Conservation (phyloP, 1,140 invertebrate species). For the Hylyphantes graminicola region DNA sequence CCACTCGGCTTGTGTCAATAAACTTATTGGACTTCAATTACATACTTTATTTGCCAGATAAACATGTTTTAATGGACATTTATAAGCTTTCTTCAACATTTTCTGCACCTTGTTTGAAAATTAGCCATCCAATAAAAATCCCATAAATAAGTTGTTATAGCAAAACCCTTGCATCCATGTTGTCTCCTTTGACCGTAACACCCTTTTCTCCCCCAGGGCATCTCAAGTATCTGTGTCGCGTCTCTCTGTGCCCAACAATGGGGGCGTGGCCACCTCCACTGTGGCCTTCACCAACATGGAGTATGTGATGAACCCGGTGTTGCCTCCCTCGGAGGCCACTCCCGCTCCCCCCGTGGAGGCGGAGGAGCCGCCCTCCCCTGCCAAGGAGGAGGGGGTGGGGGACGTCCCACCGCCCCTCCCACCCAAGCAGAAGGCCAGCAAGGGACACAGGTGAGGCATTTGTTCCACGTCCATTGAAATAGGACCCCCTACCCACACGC, state of each 20-base stretch:
- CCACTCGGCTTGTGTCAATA: too few relatives aligned
- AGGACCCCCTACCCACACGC: too few relatives aligned
- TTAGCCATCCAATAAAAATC: too few relatives aligned
- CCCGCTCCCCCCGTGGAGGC: neutral
- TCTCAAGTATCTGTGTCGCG: conserved; percentile 46
- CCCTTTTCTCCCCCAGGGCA: neutral
- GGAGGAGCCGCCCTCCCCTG: conserved; percentile 39
- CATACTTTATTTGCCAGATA: too few relatives aligned
- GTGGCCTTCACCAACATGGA: conserved; percentile 61
- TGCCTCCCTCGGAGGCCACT: conserved; percentile 22
- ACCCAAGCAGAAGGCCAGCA: conserved; percentile 65
- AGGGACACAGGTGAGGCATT: conserved; percentile 62
- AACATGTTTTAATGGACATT: too few relatives aligned
- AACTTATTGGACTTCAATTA: too few relatives aligned
- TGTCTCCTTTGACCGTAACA: neutral
- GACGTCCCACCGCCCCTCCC: conserved; percentile 68
- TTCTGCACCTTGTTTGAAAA: too few relatives aligned
- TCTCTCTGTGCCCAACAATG: conserved; percentile 31
- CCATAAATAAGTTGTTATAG: too few relatives aligned
- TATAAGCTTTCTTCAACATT: too few relatives aligned
- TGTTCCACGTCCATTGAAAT: too few relatives aligned
- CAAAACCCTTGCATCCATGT: too few relatives aligned
- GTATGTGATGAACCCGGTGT: conserved; percentile 54
- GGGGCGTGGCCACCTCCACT: conserved; percentile 28
- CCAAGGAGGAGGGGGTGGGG: conserved; percentile 50